These are phyloP conservation scores for Tricholaema leucomelas DNA, from an alignment of 2,113 vertebrate species.

Conservation along the genomic window DNA sequence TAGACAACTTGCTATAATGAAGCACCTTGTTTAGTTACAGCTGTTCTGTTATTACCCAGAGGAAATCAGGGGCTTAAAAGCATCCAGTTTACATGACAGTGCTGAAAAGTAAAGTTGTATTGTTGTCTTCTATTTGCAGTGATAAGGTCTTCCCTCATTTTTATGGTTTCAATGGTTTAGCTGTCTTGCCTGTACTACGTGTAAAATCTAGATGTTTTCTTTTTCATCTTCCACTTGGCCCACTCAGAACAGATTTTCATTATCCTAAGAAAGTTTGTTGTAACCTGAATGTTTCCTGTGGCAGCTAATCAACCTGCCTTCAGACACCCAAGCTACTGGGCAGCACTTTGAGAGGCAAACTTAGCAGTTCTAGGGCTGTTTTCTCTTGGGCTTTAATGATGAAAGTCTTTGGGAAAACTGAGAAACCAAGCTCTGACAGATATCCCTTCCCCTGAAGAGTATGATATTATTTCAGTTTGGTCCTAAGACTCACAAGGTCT, in stretches of 20 bases:
- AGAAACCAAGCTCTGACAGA: neutral
- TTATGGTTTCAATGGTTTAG: neutral
- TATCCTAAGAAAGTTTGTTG: neutral
- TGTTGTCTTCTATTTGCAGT: neutral
- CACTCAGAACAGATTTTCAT: neutral
- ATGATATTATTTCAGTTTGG: neutral
- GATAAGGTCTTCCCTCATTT: neutral
- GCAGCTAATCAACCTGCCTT: neutral
- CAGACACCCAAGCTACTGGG: neutral
- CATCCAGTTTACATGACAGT: neutral
- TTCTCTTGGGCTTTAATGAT: neutral
- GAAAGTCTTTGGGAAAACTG: neutral
- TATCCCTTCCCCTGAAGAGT: neutral
- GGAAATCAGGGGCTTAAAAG: conserved; percentile 26
- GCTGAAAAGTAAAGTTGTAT: neutral
- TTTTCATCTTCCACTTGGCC: neutral
- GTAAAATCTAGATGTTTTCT: neutral
- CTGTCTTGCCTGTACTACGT: neutral
- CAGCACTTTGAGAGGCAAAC: neutral
- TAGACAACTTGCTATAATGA: conserved; percentile 1
- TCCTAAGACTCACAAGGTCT: neutral
- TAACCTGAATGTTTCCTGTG: neutral
- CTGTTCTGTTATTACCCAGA: neutral
- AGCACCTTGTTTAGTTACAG: conserved; percentile 20
- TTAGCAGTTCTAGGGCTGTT: neutral